Conservation (phyloP, 64 coral and sea anemone genomes). For the Dendronephthya gigantea region DNA sequence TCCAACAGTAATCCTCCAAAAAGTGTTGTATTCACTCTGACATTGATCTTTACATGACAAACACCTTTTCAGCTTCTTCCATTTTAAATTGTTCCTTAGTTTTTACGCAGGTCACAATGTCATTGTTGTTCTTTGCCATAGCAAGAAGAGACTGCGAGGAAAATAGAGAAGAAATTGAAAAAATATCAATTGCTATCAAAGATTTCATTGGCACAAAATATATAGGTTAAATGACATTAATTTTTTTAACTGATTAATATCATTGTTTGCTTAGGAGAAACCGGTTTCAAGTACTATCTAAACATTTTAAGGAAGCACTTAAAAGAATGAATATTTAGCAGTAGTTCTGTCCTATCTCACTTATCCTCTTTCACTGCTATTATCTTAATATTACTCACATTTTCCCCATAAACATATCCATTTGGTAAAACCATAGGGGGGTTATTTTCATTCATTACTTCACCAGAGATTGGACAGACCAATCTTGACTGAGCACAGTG, state of each 20-base stretch:
- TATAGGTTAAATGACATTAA: no score
- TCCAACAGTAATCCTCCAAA: no score
- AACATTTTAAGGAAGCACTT: no score
- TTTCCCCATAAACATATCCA: slow-evolving; percentile 97
- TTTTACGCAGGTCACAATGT: slow-evolving; percentile 39
- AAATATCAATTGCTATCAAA: not conserved
- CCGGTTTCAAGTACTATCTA: no score
- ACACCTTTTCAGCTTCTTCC: slow-evolving; percentile 47
- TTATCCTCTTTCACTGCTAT: no score
- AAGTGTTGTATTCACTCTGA: no score
- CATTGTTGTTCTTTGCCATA: slow-evolving; percentile 44
- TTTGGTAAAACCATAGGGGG: slow-evolving; percentile 92
- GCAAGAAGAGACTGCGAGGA: slow-evolving; percentile 28
- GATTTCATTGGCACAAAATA: no score
- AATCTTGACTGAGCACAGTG: slow-evolving; percentile 97
- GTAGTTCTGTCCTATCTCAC: no score
- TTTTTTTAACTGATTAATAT: no score
- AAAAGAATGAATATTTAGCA: no score
- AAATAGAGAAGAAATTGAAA: not conserved
- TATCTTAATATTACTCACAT: slow-evolving; percentile 35
- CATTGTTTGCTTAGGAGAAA: no score
- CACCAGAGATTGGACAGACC: slow-evolving; percentile 89
- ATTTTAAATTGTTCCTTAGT: slow-evolving; percentile 33
- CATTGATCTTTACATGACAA: slow-evolving; percentile 29
- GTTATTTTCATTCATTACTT: slow-evolving; percentile 99